Percentiles rank a stretch among this genome's conserved stretches.
Evolutionary conservation across 2,888 invertebrate genomes (phyloP).

Genomic region (Teinopalpus imperialis): DNA sequence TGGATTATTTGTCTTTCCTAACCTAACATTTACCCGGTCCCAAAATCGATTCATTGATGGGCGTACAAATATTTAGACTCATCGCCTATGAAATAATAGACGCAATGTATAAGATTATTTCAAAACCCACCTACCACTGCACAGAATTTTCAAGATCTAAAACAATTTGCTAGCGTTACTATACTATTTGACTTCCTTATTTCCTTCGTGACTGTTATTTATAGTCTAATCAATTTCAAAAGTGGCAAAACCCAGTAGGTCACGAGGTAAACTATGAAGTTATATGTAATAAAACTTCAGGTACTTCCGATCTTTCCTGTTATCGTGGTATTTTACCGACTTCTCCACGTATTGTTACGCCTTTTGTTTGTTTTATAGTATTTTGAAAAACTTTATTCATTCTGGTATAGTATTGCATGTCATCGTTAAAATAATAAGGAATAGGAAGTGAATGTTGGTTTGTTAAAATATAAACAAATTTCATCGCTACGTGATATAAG

Average conservation of each 20-base stretch:
- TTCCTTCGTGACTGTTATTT: constrained; percentile 1
- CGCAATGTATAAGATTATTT: too few relatives aligned
- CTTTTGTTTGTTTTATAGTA: too few relatives aligned
- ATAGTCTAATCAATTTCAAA: constrained; percentile 1
- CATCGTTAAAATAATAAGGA: constrained; percentile 17
- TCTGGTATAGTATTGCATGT: too few relatives aligned
- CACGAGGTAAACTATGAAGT: constrained; percentile 1
- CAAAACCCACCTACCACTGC: too few relatives aligned
- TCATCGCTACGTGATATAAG: background rate
- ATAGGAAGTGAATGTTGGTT: background rate
- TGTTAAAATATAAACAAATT: constrained; percentile 4
- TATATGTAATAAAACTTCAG: background rate
- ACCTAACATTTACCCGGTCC: too few relatives aligned
- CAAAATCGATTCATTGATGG: too few relatives aligned
- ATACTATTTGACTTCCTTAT: background rate
- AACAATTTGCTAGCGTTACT: too few relatives aligned
- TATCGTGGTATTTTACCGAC: background rate
- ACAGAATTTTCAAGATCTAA: too few relatives aligned
- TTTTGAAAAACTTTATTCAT: too few relatives aligned
- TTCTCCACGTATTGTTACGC: constrained; percentile 1
- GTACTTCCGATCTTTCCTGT: background rate
- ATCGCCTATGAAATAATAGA: too few relatives aligned
- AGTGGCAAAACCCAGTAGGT: constrained; percentile 15
- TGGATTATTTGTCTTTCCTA: too few relatives aligned
- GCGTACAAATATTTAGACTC: too few relatives aligned